These are phyloP conservation scores for Bugulina stolonifera DNA, from an alignment of 2,888 invertebrate genomes.

Conservation along the genomic window DNA sequence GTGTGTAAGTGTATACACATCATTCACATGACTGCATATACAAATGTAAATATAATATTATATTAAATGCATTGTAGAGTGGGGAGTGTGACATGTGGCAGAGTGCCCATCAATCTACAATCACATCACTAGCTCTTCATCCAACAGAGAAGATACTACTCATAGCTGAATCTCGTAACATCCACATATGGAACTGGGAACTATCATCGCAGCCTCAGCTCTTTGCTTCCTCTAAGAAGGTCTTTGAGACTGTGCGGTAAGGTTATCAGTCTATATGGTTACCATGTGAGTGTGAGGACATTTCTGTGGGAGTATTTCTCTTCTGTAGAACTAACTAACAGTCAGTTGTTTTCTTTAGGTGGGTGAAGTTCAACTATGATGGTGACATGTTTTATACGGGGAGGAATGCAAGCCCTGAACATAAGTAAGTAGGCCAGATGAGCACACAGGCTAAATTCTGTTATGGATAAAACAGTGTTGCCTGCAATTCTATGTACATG, in stretches of 20 bases:
- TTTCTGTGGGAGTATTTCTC: too few relatives aligned
- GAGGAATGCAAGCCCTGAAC: constrained; percentile 62
- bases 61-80: constrained; percentile 66
- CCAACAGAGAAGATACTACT: constrained; percentile 74
- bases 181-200: constrained; percentile 86
- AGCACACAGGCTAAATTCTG: too few relatives aligned
- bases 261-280: too few relatives aligned
- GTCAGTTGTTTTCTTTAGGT: constrained; percentile 57
- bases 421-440: too few relatives aligned
- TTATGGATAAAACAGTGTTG: too few relatives aligned
- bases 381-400: constrained; percentile 79
- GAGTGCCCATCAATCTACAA: constrained; percentile 66
- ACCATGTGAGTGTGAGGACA: too few relatives aligned
- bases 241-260: constrained; percentile 75
- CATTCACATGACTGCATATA: too few relatives aligned
- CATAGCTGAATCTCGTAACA: constrained; percentile 76
- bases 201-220: constrained; percentile 67
- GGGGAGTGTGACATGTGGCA: constrained; percentile 75
- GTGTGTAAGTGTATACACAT: too few relatives aligned
- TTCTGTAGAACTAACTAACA: background rate
- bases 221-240: constrained; percentile 67
- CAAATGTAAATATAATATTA: too few relatives aligned
- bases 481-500: too few relatives aligned
- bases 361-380: constrained; percentile 74
- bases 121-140: constrained; percentile 81